Evolutionary conservation across 2,888 invertebrate genomes (phyloP), one percentile per base, ranked within the genome.

Genomic region (Pyrocoelia pectoralis): DNA sequence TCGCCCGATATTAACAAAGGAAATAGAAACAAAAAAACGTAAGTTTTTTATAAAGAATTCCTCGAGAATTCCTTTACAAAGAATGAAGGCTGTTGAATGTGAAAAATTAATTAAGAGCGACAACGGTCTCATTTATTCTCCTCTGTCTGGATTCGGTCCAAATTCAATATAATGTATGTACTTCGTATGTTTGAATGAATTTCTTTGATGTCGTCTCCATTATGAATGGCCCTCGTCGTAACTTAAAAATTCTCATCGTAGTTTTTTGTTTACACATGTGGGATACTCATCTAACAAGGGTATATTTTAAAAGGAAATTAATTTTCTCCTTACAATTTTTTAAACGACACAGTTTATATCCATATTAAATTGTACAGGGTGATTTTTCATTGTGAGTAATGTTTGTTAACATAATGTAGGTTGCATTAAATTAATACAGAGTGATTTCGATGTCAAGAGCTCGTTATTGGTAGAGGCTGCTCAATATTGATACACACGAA

Each of bases 11-110:
- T n/a, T n/a, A 33, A 33, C 33, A 33, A 33, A 33, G 33, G 8
- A 24, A 24, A 24, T 5, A 24, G n/a, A n/a, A n/a, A n/a, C n/a
- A n/a, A n/a, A n/a, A n/a, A n/a, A n/a, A n/a, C n/a, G n/a, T n/a
- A n/a, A n/a, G n/a, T n/a, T n/a, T n/a, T n/a, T n/a, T n/a, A n/a
- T n/a, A n/a, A n/a, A n/a, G n/a, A n/a, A n/a, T n/a, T n/a, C n/a
- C n/a, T n/a, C n/a, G n/a, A n/a, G n/a, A n/a, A n/a, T n/a, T n/a
- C n/a, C n/a, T 17, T 46, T 10, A 14, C 8, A n/a, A 18, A 46
- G 46, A 46, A 8, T 46, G 38, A 58, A n/a, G 41, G 41, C 51
- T 58, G 58, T 58, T 58, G 58, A 58, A 51, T 51, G 58, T 58
- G 51, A 52, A 43, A 24, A 50, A 50, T 43, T 14, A 56, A 56